These are phyloP conservation scores for Orientallactaga sibirica DNA, from an alignment of 2,797 vertebrate species.

Conservation along the genomic window DNA sequence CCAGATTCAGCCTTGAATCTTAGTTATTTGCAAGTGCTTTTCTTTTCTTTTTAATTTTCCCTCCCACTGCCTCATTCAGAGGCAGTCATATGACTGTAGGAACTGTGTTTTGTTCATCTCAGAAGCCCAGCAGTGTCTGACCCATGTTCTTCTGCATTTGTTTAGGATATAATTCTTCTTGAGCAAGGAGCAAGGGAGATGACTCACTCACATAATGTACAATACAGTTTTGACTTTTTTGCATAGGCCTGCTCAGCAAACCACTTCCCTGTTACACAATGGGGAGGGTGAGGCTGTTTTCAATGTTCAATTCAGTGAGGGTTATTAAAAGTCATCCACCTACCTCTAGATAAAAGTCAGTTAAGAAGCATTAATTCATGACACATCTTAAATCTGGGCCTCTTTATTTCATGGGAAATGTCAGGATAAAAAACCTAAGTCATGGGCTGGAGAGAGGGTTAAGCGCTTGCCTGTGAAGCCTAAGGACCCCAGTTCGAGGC, in stretches of 20 bases:
- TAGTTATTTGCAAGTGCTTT: not conserved
- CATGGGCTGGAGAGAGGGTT: too few species aligned
- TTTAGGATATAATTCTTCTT: slow-evolving; percentile 69
- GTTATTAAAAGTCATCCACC: slow-evolving; percentile 87
- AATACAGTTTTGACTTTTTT: slow-evolving; percentile 81
- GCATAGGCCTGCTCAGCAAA: slow-evolving; percentile 84
- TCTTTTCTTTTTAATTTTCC: slow-evolving; percentile 32
- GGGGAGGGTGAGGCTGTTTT: slow-evolving; percentile 73
- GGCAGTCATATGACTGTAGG: slow-evolving; percentile 55
- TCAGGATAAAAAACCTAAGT: slow-evolving; percentile 52
- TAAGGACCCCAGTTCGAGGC: too few species aligned
- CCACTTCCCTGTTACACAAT: slow-evolving; percentile 87
- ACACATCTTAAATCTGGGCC: slow-evolving; percentile 5
- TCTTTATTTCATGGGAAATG: slow-evolving; percentile 20
- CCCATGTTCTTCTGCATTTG: slow-evolving; percentile 51
- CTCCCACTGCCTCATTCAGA: not conserved
- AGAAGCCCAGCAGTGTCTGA: slow-evolving; percentile 25
- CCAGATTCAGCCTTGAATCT: slow-evolving; percentile 50
- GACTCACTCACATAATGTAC: slow-evolving; percentile 83
- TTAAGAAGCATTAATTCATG: slow-evolving; percentile 41
- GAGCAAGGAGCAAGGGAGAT: slow-evolving; percentile 72
- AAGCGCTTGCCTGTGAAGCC: too few species aligned
- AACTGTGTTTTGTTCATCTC: slow-evolving; percentile 51
- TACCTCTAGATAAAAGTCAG: slow-evolving; percentile 58
- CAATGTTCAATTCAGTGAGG: slow-evolving; percentile 82